A percentile compares a stretch with the other conserved stretches of the same genome.
Conservation (phyloP, 1,140 invertebrate species). For the Scaptomyza graminum region DNA sequence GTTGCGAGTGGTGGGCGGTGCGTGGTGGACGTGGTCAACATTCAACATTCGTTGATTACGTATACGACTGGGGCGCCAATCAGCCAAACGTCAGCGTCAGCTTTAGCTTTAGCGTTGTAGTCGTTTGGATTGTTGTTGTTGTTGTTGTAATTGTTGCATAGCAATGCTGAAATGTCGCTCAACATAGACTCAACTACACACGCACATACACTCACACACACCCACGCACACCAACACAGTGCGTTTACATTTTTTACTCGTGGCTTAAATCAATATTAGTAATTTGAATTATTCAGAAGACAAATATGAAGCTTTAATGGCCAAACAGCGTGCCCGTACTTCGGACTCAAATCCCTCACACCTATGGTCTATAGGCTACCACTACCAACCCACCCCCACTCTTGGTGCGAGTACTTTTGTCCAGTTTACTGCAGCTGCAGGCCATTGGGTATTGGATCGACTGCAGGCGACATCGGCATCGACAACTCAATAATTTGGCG, state of each 20-base stretch:
- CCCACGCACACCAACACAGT: constrained; percentile 43
- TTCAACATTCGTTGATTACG: constrained; percentile 82
- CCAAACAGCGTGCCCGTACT: constrained; percentile 77
- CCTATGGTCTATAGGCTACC: background rate
- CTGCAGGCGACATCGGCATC: constrained; percentile 54
- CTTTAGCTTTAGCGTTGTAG: constrained; percentile 54
- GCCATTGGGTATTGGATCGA: constrained; percentile 47
- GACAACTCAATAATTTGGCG: constrained; percentile 80
- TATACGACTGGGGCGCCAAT: constrained; percentile 81
- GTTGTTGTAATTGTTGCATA: constrained; percentile 49
- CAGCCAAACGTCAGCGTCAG: constrained; percentile 77
- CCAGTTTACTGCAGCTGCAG: constrained; percentile 48
- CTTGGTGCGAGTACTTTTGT: background rate
- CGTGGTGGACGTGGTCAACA: constrained; percentile 78
- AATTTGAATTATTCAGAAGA: constrained; percentile 84
- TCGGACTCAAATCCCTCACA: constrained; percentile 31
- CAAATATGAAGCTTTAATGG: constrained; percentile 84
- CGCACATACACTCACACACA: constrained; percentile 19
- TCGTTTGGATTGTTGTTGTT: constrained; percentile 41
- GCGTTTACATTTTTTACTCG: constrained; percentile 75
- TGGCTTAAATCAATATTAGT: constrained; percentile 83
- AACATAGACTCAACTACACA: constrained; percentile 26
- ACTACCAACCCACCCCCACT: background rate
- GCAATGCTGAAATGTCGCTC: constrained; percentile 63
- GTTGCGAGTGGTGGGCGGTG: constrained; percentile 36